Conservation (phyloP, 2,113 vertebrate genomes). For the Rhinoderma darwinii region DNA sequence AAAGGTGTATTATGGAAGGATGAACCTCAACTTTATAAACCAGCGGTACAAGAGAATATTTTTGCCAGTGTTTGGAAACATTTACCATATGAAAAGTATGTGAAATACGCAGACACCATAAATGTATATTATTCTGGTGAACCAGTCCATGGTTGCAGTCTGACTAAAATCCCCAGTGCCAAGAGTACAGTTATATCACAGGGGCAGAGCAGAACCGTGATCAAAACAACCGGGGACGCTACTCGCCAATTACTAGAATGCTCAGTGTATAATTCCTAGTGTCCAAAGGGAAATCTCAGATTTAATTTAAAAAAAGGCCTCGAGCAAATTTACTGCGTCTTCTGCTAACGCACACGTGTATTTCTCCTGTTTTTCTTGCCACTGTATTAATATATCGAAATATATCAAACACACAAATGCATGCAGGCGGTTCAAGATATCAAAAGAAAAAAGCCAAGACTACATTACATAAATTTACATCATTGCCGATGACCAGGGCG, state of each 20-base stretch:
- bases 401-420: too few species aligned
- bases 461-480: too few species aligned
- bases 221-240: slow-evolving; percentile 13
- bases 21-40: too few species aligned
- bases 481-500: too few species aligned
- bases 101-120: neutral
- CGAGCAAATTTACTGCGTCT: neutral
- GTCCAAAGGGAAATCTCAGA: neutral
- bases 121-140: neutral
- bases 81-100: too few species aligned
- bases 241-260: neutral
- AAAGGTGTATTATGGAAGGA: too few species aligned
- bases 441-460: too few species aligned
- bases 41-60: too few species aligned
- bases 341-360: neutral
- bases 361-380: neutral
- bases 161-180: neutral
- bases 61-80: too few species aligned
- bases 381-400: too few species aligned
- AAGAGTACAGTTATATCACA: neutral
- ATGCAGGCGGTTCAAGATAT: too few species aligned
- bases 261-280: neutral
- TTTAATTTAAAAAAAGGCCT: neutral
- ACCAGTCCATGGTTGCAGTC: neutral
- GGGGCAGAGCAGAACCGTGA: neutral